phyloP scores from a whole-genome alignment of 2,113 vertebrate species.

The Scophthalmus maximus region DNA sequence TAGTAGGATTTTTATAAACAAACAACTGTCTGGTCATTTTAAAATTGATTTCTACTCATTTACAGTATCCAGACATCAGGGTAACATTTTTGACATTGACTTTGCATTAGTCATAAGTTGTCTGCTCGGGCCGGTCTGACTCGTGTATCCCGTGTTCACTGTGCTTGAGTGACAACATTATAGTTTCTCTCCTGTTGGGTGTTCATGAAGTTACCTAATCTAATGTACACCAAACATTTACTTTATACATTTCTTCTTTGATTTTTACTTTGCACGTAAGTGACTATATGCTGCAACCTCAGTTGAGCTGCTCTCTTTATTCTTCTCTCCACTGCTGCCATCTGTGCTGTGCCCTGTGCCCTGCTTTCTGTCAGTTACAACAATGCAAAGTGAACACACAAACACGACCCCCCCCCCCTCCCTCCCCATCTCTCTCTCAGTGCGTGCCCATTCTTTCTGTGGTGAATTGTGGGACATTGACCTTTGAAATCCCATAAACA shows the following conservation, averaged over 20 bases:
- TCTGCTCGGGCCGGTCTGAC: no score
- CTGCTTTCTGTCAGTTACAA: constrained; percentile 13
- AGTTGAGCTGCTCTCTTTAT: not conserved
- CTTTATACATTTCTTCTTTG: not conserved
- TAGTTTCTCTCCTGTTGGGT: no score
- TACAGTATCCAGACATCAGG: no score
- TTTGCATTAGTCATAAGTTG: no score
- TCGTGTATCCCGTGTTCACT: no score
- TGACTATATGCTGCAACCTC: not conserved
- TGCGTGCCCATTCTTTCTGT: constrained; percentile 30
- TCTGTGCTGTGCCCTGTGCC: not conserved
- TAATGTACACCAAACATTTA: not conserved
- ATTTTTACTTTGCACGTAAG: no score
- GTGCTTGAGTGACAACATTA: no score
- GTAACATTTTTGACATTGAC: no score
- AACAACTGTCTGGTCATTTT: no score
- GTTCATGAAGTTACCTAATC: not conserved
- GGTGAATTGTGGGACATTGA: constrained; percentile 56
- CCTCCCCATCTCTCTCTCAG: not conserved
- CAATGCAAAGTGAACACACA: constrained; percentile 26
- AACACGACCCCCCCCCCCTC: not conserved
- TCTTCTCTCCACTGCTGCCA: not conserved
- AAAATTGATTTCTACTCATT: no score
- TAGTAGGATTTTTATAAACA: no score
- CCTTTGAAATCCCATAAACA: constrained; percentile 57